These are phyloP conservation scores for Chelonus insularis DNA, from an alignment of 1,140 invertebrate genomes.

Conservation along the genomic window DNA sequence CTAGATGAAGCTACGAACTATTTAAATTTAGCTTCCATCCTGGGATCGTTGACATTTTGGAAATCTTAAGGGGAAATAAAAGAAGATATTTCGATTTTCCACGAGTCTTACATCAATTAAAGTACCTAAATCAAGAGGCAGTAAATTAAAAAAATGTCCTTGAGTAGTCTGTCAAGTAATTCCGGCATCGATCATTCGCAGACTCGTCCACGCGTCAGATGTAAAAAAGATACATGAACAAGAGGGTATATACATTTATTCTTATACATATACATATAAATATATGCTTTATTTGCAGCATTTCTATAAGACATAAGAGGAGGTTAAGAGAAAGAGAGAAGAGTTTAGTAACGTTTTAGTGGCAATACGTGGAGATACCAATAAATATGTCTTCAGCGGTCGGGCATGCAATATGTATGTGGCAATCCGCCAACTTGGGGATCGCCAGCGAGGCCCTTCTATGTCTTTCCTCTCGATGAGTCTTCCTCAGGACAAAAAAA, in stretches of 20 bases:
- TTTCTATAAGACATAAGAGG: constrained; percentile 9
- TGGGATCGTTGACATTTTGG: no score
- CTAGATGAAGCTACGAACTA: no score
- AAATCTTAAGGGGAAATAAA: no score
- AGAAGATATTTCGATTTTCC: not conserved
- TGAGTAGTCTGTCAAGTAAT: not conserved
- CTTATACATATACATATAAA: not conserved
- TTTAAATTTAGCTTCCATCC: no score
- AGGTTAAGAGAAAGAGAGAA: not conserved
- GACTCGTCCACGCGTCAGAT: not conserved
- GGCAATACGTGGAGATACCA: constrained; percentile 26
- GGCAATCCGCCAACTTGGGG: constrained; percentile 26
- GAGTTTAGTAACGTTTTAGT: constrained; percentile 11
- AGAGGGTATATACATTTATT: not conserved
- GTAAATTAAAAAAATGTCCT: not conserved
- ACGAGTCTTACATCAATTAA: not conserved
- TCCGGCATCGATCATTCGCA: constrained; percentile 6
- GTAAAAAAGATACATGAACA: not conserved
- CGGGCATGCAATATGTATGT: constrained; percentile 30
- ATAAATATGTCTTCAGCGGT: constrained; percentile 29
- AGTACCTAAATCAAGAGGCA: not conserved
- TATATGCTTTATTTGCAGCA: not conserved
- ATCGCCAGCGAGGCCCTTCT: constrained; percentile 9
- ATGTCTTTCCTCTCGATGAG: not conserved
- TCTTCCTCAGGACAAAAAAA: constrained; percentile 13